Base-by-base conservation (phyloP, 2,113 vertebrate species). In the Hemiscyllium ocellatum region DNA sequence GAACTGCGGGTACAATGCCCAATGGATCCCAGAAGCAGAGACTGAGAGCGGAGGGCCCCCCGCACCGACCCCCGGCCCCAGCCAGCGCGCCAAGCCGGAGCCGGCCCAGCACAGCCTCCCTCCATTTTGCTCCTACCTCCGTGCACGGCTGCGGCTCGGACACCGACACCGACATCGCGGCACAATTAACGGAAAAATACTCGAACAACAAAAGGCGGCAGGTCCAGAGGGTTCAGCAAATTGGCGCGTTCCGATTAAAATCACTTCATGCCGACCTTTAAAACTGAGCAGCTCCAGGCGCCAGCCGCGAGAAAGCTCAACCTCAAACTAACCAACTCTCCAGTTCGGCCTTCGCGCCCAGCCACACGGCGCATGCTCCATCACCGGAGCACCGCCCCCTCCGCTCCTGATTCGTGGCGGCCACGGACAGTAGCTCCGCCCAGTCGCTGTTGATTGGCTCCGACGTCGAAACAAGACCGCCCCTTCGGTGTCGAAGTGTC, bases 71-170 rank as follows among this genome's bases (percentile, higher is more conserved):
- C 56, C 12, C 56, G 7, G 1, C 12, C 12, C n/a, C 26, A 0
- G 33, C 89, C n/a, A 15, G 78, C 78, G 78, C 78, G 78, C 78
- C 80, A 83, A 37, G 29, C 72, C 72, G 72, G 68, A 22, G 68
- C 69, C 69, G 20, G 69, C 69, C 69, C 69, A 33, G 52, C 86
- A 13, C 26, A 26, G 52, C 56, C 56, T n/a, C 33, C 33, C 89
- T 94, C 93, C 68, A 69, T 94, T 29, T 72, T 29, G 37, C 93
- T 95, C 93, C 70, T 94, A 94, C 93, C 93, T 94, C 93, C 20
- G 22, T 29, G 69, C 24, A 13, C 24, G 69, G 29, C 87, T 61
- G 87, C 10, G 52, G 42, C 42, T 95, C 93, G 68, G 22, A 47
- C 42, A 29, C 94, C 0, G 22, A 47, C 42, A 29, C 94, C 0